A percentile compares a stretch with the other conserved stretches of the same genome.
These are phyloP conservation scores for Doris montereyensis DNA, from an alignment of 2,888 invertebrate genomes.

Conservation along the genomic window DNA sequence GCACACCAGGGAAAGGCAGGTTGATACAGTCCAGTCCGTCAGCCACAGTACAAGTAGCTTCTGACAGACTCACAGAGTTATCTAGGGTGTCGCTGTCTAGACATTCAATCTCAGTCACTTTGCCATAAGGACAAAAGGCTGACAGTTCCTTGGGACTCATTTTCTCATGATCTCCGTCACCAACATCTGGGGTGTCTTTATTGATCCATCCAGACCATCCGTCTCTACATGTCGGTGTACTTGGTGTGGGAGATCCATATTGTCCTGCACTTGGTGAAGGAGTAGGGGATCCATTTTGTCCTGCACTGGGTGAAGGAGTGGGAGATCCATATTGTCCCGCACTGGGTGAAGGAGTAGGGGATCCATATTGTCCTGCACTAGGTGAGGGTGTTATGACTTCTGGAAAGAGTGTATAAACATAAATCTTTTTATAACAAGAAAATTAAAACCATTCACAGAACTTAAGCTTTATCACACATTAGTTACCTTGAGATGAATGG, in stretches of 20 bases:
- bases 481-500: no score
- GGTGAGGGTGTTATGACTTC: background rate
- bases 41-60: conserved; percentile 75
- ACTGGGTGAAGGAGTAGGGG: background rate
- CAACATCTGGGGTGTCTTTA: conserved; percentile 44
- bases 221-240: conserved; percentile 25
- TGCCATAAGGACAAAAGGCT: conserved; percentile 50
- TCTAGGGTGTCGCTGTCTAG: conserved; percentile 52
- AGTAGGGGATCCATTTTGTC: conserved; percentile 1
- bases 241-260: conserved; percentile 15
- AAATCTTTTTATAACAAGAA: no score
- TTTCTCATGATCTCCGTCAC: conserved; percentile 53
- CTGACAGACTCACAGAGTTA: conserved; percentile 50
- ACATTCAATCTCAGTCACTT: conserved; percentile 59
- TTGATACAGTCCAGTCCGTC: conserved; percentile 80
- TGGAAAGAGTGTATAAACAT: no score
- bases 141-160: conserved; percentile 48
- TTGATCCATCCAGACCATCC: conserved; percentile 54
- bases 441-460: no score
- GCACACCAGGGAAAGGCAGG: conserved; percentile 43
- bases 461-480: no score
- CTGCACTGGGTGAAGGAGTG: conserved; percentile 1
- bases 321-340: background rate
- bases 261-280: background rate
- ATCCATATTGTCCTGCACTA: background rate